A percentile compares a stretch with the other conserved stretches of the same genome.
Evolutionary conservation across 2,113 vertebrate genomes (phyloP).

Genomic region (human): DNA sequence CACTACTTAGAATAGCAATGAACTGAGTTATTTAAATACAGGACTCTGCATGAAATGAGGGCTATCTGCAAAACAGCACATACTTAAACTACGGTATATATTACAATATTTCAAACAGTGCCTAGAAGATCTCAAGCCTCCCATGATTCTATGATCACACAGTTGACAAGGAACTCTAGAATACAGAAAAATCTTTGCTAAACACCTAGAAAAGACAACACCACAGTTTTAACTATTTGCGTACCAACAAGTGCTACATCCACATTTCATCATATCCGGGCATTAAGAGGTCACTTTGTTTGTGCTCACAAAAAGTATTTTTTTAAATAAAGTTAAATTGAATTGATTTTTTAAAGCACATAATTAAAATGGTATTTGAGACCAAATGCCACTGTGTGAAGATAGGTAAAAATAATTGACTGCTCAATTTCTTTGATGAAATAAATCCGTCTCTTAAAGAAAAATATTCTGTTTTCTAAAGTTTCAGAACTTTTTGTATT

Average conservation of each 20-base stretch:
- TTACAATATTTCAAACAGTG: constrained; percentile 29
- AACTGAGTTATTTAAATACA: constrained; percentile 54
- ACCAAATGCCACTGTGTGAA: not conserved
- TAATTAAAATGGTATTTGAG: constrained; percentile 51
- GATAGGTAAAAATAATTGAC: constrained; percentile 23
- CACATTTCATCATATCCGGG: not conserved
- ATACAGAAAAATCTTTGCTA: not conserved
- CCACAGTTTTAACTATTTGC: constrained; percentile 6
- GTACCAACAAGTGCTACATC: constrained; percentile 16
- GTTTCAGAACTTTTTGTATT: constrained; percentile 15
- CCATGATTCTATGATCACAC: not conserved
- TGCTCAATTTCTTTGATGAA: not conserved
- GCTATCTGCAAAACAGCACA: constrained; percentile 33
- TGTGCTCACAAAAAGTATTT: constrained; percentile 15
- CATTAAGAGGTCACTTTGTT: not conserved
- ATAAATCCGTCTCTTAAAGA: constrained; percentile 40
- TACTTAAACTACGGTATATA: constrained; percentile 12
- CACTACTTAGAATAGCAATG: constrained; percentile 46
- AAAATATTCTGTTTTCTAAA: constrained; percentile 13
- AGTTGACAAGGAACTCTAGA: not conserved
- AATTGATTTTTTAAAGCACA: constrained; percentile 54
- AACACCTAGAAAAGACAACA: not conserved
- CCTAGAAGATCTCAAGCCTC: not conserved
- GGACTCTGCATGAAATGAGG: not conserved
- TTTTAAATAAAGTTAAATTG: constrained; percentile 22